Percentiles rank a stretch among this genome's conserved stretches.
phyloP scores from a whole-genome alignment of 1,140 invertebrate species.

The Mactra quadrangularis region DNA sequence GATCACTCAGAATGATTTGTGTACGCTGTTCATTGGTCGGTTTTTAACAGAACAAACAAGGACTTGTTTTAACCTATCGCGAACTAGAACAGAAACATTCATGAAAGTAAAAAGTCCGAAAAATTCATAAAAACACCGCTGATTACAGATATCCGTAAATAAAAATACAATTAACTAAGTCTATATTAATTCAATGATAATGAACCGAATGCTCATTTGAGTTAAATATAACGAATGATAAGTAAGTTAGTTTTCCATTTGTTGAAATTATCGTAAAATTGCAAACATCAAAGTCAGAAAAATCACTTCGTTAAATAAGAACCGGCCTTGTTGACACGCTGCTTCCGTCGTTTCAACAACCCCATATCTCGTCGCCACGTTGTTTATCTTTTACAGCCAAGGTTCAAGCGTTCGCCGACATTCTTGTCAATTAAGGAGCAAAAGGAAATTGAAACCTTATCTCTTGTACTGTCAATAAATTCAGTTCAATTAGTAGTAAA shows the following conservation, averaged over 20 bases:
- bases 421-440: slow-evolving; percentile 26
- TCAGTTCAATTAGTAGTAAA: slow-evolving; percentile 16
- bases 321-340: slow-evolving; percentile 27
- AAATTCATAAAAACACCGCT: too few relatives aligned
- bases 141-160: too few relatives aligned
- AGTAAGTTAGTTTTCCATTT: slow-evolving; percentile 31
- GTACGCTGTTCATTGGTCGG: too few relatives aligned
- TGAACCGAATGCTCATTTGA: too few relatives aligned
- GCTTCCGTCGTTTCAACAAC: slow-evolving; percentile 1
- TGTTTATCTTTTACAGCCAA: slow-evolving; percentile 20
- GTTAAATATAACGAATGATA: slow-evolving; percentile 36
- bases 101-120: too few relatives aligned
- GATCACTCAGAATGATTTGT: too few relatives aligned
- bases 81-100: too few relatives aligned
- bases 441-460: slow-evolving; percentile 50
- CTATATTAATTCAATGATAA: too few relatives aligned
- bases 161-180: too few relatives aligned
- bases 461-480: slow-evolving; percentile 38
- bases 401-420: slow-evolving; percentile 26
- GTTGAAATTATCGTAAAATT: slow-evolving; percentile 12
- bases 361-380: slow-evolving; percentile 19
- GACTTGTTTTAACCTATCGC: too few relatives aligned
- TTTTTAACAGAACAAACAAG: too few relatives aligned
- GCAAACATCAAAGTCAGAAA: slow-evolving; percentile 45
- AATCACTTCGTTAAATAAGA: slow-evolving; percentile 44